Evolutionary conservation across 2,113 vertebrate species (phyloP).

Genomic region (Microtus pennsylvanicus): DNA sequence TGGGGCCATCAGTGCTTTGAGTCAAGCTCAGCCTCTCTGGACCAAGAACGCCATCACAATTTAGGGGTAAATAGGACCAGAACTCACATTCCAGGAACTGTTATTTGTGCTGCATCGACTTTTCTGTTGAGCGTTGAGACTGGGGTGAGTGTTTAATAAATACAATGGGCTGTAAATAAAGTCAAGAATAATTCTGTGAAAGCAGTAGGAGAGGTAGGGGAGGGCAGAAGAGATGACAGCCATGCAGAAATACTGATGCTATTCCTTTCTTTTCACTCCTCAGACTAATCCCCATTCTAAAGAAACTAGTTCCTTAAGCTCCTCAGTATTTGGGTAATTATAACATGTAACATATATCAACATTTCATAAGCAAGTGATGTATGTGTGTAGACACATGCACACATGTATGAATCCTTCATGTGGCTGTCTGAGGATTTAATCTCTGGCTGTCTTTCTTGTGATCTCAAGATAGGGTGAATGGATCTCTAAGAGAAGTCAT

Average conservation of each 20-base stretch:
- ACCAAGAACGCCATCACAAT: background rate
- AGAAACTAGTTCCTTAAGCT: background rate
- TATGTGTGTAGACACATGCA: background rate
- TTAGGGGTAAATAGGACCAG: slow-evolving; percentile 19
- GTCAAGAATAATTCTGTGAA: background rate
- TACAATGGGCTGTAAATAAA: background rate
- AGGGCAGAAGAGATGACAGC: background rate
- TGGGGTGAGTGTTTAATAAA: slow-evolving; percentile 1
- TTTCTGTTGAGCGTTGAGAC: background rate
- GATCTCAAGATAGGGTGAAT: background rate
- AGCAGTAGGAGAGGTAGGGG: background rate
- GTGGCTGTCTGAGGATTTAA: background rate
- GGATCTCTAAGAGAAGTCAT: background rate
- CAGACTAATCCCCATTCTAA: background rate
- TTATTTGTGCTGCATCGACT: background rate
- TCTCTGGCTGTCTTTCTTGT: background rate
- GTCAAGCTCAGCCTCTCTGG: background rate
- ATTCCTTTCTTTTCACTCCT: background rate
- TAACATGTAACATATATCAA: background rate
- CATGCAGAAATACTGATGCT: background rate
- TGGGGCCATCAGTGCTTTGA: slow-evolving; percentile 8
- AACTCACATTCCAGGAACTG: background rate
- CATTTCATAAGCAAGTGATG: background rate
- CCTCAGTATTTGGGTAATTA: background rate
- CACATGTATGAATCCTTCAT: background rate